Evolutionary conservation across 2,888 invertebrate genomes (phyloP).

Genomic region (Cephus pulcher): DNA sequence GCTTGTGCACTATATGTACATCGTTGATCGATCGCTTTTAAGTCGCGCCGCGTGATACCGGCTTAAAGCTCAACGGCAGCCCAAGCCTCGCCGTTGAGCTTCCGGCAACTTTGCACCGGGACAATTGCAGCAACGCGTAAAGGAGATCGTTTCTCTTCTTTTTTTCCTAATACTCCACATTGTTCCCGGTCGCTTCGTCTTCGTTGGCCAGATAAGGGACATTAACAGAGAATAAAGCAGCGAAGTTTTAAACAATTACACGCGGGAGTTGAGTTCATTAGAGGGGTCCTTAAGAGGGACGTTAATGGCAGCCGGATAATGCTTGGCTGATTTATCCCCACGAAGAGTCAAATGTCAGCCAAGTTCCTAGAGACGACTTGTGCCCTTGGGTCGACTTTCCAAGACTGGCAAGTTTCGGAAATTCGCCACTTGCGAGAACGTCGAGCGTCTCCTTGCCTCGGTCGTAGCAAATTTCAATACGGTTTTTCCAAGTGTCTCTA

Average conservation of each 20-base stretch:
- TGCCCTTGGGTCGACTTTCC: background rate
- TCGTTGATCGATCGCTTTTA: background rate
- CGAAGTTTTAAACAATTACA: slow-evolving; percentile 24
- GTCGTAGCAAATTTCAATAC: background rate
- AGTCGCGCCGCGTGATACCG: background rate
- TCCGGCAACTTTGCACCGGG: background rate
- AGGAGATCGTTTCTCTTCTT: background rate
- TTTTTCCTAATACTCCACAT: background rate
- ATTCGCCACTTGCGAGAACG: background rate
- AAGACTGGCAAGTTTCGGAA: background rate
- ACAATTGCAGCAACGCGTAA: background rate
- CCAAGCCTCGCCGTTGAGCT: background rate
- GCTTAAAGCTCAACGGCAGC: background rate
- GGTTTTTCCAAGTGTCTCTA: background rate
- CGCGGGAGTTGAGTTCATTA: slow-evolving; percentile 22
- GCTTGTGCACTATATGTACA: background rate
- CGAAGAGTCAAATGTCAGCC: slow-evolving; percentile 2
- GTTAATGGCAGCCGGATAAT: slow-evolving; percentile 5
- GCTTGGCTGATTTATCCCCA: background rate
- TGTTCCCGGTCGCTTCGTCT: background rate
- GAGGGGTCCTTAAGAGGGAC: slow-evolving; percentile 2
- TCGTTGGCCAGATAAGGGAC: slow-evolving; percentile 13
- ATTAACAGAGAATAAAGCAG: slow-evolving; percentile 15
- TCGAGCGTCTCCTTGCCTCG: background rate
- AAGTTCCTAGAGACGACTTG: background rate